Conservation (phyloP, 2,797 vertebrate genomes). For the Peromyscus aztecus region DNA sequence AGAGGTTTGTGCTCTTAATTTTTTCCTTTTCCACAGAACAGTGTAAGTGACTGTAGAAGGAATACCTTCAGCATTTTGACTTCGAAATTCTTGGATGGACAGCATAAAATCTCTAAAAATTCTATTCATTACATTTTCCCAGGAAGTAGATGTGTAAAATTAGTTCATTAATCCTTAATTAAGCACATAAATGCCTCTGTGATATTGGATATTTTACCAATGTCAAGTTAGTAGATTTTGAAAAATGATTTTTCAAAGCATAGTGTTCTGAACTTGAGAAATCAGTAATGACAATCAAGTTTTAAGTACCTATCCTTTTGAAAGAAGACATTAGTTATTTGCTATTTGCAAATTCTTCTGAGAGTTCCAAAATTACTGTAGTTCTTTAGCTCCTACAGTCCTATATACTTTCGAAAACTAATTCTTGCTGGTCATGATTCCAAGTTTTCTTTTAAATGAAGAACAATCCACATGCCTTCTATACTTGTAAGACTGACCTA, state of each 20-base stretch:
- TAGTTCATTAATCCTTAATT: neutral
- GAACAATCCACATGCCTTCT: constrained; percentile 2
- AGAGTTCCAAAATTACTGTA: constrained; percentile 25
- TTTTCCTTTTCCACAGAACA: constrained; percentile 39
- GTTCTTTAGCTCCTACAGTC: constrained; percentile 45
- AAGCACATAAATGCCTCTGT: neutral
- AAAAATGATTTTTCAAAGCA: neutral
- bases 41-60: neutral
- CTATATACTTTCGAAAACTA: constrained; percentile 40
- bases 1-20: neutral
- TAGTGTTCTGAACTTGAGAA: constrained; percentile 8
- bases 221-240: neutral
- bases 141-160: constrained; percentile 37
- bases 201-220: constrained; percentile 53
- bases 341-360: neutral
- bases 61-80: constrained; percentile 18
- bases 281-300: constrained; percentile 29
- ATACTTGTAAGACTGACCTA: constrained; percentile 43
- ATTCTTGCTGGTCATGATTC: neutral
- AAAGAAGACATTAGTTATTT: constrained; percentile 18
- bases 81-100: constrained; percentile 39
- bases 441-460: constrained; percentile 45
- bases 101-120: constrained; percentile 17
- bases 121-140: neutral
- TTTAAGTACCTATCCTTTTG: constrained; percentile 6